phyloP scores from a whole-genome alignment of 2,797 vertebrate species.

The Buceros bicornis region DNA sequence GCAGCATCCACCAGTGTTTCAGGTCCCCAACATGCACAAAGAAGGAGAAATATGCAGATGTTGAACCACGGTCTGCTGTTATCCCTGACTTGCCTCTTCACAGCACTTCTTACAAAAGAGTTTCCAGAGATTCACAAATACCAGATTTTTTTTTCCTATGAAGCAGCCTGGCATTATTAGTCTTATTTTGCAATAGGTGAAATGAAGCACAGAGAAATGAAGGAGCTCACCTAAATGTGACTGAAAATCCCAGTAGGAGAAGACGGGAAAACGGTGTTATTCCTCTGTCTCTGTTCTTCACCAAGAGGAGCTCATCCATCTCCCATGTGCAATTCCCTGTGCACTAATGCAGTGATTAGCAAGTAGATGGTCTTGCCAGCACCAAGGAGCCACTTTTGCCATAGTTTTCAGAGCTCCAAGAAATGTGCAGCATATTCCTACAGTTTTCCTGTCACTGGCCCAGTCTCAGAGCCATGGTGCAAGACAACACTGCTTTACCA shows the following conservation, averaged over 20 bases:
- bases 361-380: not conserved
- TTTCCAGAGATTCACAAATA: not conserved
- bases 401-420: not conserved
- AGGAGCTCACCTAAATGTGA: not conserved
- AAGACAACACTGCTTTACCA: accelerated
- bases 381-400: not conserved
- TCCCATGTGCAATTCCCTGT: not conserved
- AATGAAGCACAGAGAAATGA: not conserved
- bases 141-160: not conserved
- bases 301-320: not conserved
- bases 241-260: not conserved
- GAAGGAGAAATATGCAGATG: not conserved
- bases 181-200: not conserved
- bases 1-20: not conserved
- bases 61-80: not conserved
- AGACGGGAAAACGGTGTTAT: not conserved
- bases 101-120: not conserved
- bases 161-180: not conserved
- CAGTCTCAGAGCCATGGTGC: not conserved
- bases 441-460: not conserved
- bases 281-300: not conserved
- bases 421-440: not conserved
- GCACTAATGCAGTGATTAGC: not conserved
- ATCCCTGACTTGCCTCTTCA: not conserved
- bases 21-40: accelerated